Base-by-base conservation (phyloP, 2,888 invertebrate species). In the Phania funesta region DNA sequence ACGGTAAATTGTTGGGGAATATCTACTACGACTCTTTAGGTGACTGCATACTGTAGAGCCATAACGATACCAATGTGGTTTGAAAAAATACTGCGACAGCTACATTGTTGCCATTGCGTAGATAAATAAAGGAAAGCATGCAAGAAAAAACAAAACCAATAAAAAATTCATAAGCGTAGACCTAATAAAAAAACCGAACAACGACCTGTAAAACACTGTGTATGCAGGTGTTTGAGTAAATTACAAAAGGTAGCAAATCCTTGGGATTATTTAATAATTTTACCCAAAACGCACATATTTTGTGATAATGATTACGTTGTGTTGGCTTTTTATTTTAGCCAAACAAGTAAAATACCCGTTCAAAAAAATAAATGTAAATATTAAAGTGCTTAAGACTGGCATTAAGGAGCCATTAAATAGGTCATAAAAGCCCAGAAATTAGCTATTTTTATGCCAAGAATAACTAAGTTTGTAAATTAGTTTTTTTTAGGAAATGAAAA, bases 241-340 rank as follows among this genome's bases (percentile, higher is more conserved):
- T 2, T 38, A 16, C 24, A 29, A 44, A 65, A 41, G 67, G 56
- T 41, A 64, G 74, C 35, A 58, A 75, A 76, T 65, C 70, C 60
- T 77, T 29, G 80, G 85, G 85, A 85, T 85, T 83, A 85, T 80
- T 80, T 83, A 79, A 84, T 84, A 84, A 84, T 85, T 85, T 85
- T 71, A 73, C 84, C 84, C 85, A 80, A 82, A 84, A 82, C 82
- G 80, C 83, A 82, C 77, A 84, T 85, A 84, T 80, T 67, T 70
- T 68, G 56, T 22, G n/a, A 74, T 73, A 62, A 73, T 73, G 38
- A 22, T 41, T 67, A 11, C 5, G 3, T 3, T 32, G 32, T 32
- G 8, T 32, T 8, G 8, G 11, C 3, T 8, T 32, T 1, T 32
- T 6, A 32, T 22, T 52, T 38, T 24, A 35, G 13, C 35, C 32